phyloP scores from a whole-genome alignment of 2,113 vertebrate species.

The Grammomys surdaster region DNA sequence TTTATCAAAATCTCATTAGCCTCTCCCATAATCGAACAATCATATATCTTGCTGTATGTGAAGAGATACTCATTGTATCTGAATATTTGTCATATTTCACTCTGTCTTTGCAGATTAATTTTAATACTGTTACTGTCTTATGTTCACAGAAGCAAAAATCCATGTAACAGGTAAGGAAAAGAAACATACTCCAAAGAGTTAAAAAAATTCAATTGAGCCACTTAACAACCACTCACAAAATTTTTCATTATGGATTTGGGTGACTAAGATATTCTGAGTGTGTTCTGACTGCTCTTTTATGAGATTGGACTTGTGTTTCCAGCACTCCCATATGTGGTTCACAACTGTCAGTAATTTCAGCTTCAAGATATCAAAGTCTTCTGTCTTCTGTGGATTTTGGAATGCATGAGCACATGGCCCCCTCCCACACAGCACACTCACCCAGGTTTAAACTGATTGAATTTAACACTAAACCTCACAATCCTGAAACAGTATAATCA shows the following conservation, averaged over 20 bases:
- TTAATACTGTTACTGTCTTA: neutral
- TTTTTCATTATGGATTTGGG: neutral
- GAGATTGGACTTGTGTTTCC: neutral
- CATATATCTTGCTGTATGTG: neutral
- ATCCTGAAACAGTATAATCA: neutral
- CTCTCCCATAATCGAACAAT: neutral
- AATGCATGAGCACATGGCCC: neutral
- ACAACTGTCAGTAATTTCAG: neutral
- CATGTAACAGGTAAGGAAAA: neutral
- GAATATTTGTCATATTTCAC: neutral
- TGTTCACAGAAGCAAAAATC: neutral
- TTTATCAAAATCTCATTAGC: neutral
- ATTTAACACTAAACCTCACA: neutral
- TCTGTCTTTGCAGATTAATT: neutral
- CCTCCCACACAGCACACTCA: neutral
- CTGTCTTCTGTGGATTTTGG: neutral
- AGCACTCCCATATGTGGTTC: neutral
- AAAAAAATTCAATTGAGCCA: neutral
- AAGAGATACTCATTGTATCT: neutral
- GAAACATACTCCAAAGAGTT: neutral
- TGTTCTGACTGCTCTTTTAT: neutral
- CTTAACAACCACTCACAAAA: neutral
- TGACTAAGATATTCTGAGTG: neutral
- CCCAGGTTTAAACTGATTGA: neutral
- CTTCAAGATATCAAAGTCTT: neutral